These are phyloP conservation scores for Pseudorasbora parva DNA, from an alignment of 2,113 vertebrate species.

Conservation along the genomic window DNA sequence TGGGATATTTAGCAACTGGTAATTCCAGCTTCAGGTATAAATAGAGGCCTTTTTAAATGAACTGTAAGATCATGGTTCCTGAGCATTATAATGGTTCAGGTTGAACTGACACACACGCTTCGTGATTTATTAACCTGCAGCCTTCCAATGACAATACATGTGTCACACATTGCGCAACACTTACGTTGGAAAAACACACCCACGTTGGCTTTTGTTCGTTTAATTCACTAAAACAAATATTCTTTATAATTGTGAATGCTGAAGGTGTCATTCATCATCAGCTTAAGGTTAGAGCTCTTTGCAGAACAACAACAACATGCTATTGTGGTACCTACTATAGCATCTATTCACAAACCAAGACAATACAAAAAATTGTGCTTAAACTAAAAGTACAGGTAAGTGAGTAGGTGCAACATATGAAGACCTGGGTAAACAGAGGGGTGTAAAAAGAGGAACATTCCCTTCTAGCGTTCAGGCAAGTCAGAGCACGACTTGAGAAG, in stretches of 20 bases:
- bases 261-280: not conserved
- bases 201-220: conserved; percentile 12
- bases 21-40: conserved; percentile 10
- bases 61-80: not conserved
- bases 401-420: not conserved
- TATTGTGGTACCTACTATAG: not conserved
- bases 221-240: conserved; percentile 1
- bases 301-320: conserved; percentile 1
- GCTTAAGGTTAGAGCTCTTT: conserved; percentile 8
- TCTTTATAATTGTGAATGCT: not conserved
- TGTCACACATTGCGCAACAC: conserved; percentile 24
- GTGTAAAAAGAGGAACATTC: conserved; percentile 21
- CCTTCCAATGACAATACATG: not conserved
- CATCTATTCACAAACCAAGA: not conserved
- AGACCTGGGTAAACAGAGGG: conserved; percentile 4
- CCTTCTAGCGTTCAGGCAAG: conserved; percentile 30
- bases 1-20: not conserved
- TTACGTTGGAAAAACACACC: conserved; percentile 18
- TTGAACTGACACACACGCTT: not conserved
- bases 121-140: conserved; percentile 7
- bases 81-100: not conserved
- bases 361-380: not conserved
- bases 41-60: not conserved
- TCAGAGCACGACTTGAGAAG: conserved; percentile 6
- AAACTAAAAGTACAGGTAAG: not conserved